phyloP scores from a whole-genome alignment of 2,888 invertebrate species.

The Tachystola acroxantha region DNA sequence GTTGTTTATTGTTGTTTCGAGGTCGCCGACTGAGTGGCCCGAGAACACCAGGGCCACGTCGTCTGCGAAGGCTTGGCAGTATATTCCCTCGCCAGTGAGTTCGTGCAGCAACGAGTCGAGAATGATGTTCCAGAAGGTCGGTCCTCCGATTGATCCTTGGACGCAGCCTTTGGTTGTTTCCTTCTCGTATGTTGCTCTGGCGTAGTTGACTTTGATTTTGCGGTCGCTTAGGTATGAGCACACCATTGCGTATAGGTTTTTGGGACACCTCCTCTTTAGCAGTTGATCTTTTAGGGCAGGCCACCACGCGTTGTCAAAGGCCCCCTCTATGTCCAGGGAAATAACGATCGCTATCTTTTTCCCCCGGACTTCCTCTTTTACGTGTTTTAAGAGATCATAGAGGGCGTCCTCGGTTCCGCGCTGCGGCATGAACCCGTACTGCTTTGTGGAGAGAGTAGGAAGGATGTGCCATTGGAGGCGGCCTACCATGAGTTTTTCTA shows the following conservation, averaged over 20 bases:
- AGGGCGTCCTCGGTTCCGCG: slow-evolving; percentile 4
- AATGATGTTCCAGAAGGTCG: slow-evolving; percentile 13
- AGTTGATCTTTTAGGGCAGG: no score
- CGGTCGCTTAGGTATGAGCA: slow-evolving; percentile 6
- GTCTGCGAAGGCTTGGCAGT: slow-evolving; percentile 14
- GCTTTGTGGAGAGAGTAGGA: slow-evolving; percentile 6
- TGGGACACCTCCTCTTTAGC: slow-evolving; percentile 8
- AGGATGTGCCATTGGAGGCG: slow-evolving; percentile 6
- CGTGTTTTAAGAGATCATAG: slow-evolving; percentile 5
- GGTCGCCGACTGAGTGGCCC: slow-evolving; percentile 6
- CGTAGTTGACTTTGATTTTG: not conserved
- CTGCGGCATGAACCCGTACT: slow-evolving; percentile 16
- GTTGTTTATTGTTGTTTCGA: slow-evolving; percentile 8
- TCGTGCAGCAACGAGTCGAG: slow-evolving; percentile 10
- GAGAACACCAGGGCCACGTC: slow-evolving; percentile 10
- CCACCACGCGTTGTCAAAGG: slow-evolving; percentile 12
- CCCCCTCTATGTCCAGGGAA: slow-evolving; percentile 13
- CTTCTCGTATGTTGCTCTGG: not conserved
- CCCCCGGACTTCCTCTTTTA: not conserved
- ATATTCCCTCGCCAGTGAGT: not conserved
- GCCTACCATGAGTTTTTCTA: slow-evolving; percentile 10
- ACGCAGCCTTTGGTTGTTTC: slow-evolving; percentile 10
- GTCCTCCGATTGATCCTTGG: slow-evolving; percentile 15
- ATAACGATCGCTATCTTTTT: not conserved
- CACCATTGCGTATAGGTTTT: slow-evolving; percentile 8